Evolutionary conservation across 2,113 vertebrate species (phyloP).

Genomic region (Zonotrichia leucophrys): DNA sequence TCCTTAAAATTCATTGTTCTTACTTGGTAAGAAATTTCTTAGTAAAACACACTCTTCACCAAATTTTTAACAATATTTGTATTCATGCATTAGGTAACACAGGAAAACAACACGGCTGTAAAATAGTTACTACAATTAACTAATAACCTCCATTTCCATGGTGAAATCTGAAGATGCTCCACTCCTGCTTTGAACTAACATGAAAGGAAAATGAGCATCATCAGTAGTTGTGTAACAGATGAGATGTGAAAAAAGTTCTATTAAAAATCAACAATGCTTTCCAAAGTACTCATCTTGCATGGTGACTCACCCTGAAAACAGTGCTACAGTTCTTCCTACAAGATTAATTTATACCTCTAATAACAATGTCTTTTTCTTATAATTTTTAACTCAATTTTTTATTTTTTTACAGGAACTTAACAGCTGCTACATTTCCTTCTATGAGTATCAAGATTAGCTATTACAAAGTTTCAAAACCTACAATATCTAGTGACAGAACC

Average conservation of each 20-base stretch:
- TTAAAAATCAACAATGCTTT: not conserved
- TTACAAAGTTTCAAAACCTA: not conserved
- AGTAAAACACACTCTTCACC: not conserved
- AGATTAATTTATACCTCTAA: not conserved
- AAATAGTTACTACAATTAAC: not conserved
- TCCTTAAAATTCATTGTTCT: not conserved
- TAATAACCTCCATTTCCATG: not conserved
- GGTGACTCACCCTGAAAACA: not conserved
- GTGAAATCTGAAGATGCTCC: not conserved
- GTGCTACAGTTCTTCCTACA: not conserved
- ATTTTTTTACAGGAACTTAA: not conserved
- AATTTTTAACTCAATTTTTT: not conserved
- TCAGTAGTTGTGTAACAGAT: not conserved
- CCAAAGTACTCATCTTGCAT: not conserved
- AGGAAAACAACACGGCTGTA: not conserved
- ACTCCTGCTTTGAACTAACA: not conserved
- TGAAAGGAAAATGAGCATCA: not conserved
- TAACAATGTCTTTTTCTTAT: not conserved
- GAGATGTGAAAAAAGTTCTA: not conserved
- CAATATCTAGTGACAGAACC: not conserved
- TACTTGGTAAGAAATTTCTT: not conserved
- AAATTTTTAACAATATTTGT: not conserved
- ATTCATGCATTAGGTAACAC: not conserved
- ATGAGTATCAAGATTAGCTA: not conserved
- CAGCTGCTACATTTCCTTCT: not conserved